Base-by-base conservation (phyloP, 2,113 vertebrate species). In the Gambusia holbrooki region DNA sequence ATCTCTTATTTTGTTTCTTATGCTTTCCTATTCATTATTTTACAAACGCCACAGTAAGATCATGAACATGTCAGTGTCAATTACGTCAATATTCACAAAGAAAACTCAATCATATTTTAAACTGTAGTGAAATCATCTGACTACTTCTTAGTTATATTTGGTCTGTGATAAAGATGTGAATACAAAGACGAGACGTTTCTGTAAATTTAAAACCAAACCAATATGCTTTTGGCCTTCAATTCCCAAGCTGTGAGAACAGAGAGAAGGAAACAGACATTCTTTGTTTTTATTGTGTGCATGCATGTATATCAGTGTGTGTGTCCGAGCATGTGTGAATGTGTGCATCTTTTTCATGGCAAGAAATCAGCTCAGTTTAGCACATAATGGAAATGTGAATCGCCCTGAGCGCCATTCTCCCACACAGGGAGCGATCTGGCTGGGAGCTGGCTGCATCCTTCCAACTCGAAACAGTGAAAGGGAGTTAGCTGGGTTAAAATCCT, bases 341-440 rank as follows among this genome's bases (percentile, higher is more conserved):
- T 88, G 86, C 84, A 87, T 89, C 87, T 88, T 91, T 84, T 93
- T 91, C 88, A 88, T 93, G 92, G 90, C 86, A 90, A 90, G 88
- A 89, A 92, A 91, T 92, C 92, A 92, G 89, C 87, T 93, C 91
- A 90, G 88, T 93, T 93, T 91, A 92, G 91, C 90, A 91, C 90
- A 92, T 93, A 92, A 92, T 92, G 90, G 88, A 92, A 92, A 93
- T 92, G 89, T 69, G 92, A 88, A 92, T 92, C 89, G 92, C 92
- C 91, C 79, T 76, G 79, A 92, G 92, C 88, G 61, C 28, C 76
- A 89, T 76, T 91, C 89, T 92, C 91, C 85, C 89, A 92, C 91
- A 89, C 90, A 86, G 90, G 89, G 88, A 90, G 88, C 84, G 81
- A 86, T 77, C 89, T 92, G 90, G 88, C 91, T 90, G 88, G 85